These are phyloP conservation scores for Enteromius mattozi DNA, from an alignment of 2,797 vertebrate genomes.

Conservation along the genomic window DNA sequence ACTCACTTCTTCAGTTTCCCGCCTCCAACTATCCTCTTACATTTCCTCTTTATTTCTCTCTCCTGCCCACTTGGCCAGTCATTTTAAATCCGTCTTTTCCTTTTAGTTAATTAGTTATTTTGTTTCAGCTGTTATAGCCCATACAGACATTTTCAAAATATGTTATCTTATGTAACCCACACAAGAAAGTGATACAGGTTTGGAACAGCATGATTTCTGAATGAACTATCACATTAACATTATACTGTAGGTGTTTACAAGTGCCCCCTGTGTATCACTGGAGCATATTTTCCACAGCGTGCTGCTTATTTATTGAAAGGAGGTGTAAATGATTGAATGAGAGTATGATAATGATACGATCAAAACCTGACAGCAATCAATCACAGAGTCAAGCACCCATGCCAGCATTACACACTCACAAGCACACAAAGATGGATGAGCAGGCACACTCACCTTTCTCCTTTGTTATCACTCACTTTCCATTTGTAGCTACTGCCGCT, in stretches of 20 bases:
- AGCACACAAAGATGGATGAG: slow-evolving; percentile 29
- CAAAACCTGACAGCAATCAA: slow-evolving; percentile 22
- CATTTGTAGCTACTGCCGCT: slow-evolving; percentile 53
- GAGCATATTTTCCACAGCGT: neutral
- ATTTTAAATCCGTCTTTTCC: neutral
- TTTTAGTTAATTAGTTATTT: neutral
- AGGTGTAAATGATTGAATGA: slow-evolving; percentile 10
- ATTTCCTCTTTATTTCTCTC: neutral
- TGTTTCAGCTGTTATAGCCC: neutral
- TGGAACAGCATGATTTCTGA: neutral
- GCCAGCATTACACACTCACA: slow-evolving; percentile 33
- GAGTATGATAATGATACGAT: neutral
- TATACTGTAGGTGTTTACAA: neutral
- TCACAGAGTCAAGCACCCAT: slow-evolving; percentile 24
- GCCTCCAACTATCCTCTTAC: neutral
- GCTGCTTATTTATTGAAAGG: slow-evolving; percentile 6
- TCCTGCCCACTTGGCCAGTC: neutral
- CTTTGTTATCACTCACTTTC: slow-evolving; percentile 57
- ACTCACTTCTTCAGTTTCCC: neutral
- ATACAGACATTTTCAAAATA: neutral
- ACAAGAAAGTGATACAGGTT: neutral
- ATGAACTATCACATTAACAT: neutral
- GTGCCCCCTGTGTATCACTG: neutral
- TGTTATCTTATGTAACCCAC: neutral
- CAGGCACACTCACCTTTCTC: slow-evolving; percentile 19